Conservation (phyloP, 1,140 invertebrate genomes). For the Tyrophagus putrescentiae region DNA sequence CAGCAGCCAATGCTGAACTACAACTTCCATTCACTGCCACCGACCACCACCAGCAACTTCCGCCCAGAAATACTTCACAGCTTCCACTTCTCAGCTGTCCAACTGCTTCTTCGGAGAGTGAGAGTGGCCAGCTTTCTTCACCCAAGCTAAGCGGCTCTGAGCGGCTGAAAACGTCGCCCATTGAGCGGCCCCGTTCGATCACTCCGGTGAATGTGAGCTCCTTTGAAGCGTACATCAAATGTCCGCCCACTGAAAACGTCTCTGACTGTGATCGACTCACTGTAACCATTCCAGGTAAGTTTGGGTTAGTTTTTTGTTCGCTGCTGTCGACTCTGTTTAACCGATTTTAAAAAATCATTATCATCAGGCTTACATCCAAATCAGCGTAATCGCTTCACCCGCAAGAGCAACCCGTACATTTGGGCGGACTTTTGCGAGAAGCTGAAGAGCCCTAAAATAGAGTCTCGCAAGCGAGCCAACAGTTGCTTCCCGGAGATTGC, state of each 20-base stretch:
- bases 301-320: not conserved
- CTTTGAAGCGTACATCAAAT: conserved; percentile 51
- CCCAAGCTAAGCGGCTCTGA: too few relatives aligned
- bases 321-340: not conserved
- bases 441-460: conserved; percentile 35
- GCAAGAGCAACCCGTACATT: conserved; percentile 35
- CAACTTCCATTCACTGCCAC: not conserved
- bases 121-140: too few relatives aligned
- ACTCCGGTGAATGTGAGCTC: conserved; percentile 59
- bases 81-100: too few relatives aligned
- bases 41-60: not conserved
- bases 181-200: conserved; percentile 68
- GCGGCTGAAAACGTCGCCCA: conserved; percentile 54
- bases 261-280: conserved; percentile 28
- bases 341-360: not conserved
- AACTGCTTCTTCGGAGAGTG: too few relatives aligned
- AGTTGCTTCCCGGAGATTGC: conserved; percentile 10
- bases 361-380: conserved; percentile 5
- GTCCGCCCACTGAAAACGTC: conserved; percentile 26
- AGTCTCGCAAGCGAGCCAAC: conserved; percentile 26
- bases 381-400: conserved; percentile 26
- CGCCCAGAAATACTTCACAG: not conserved
- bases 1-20: not conserved
- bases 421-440: conserved; percentile 49
- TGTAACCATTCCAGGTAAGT: conserved; percentile 28